Evolutionary conservation across 1,140 invertebrate genomes (phyloP).

Genomic region (Chironomus striatipennis): DNA sequence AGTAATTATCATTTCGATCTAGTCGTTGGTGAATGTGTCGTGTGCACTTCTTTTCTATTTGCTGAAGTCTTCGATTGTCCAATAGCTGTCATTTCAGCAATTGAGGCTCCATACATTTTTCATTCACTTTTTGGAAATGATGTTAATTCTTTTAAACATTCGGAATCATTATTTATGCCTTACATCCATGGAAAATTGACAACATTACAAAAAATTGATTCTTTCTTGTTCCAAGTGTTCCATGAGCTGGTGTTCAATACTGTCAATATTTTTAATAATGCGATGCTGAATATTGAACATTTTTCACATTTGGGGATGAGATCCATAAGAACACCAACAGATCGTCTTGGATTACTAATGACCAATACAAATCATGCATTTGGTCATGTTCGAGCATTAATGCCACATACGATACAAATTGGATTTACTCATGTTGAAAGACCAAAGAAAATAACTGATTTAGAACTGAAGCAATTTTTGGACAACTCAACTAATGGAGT

Average conservation of each 20-base stretch:
- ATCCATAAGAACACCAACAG: neutral
- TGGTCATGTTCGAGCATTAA: conserved; percentile 38
- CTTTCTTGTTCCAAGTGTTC: neutral
- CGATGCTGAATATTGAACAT: neutral
- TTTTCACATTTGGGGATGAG: neutral
- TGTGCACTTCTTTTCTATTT: neutral
- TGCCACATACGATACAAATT: conserved; percentile 48
- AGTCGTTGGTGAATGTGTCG: neutral
- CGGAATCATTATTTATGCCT: neutral
- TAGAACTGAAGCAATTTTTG: conserved; percentile 34
- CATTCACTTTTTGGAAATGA: neutral
- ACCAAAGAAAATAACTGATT: conserved; percentile 31
- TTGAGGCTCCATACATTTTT: neutral
- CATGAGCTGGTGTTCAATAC: neutral
- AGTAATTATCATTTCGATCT: neutral
- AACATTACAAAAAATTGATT: neutral
- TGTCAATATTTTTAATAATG: neutral
- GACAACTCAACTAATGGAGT: conserved; percentile 34
- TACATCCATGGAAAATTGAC: neutral
- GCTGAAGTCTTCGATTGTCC: neutral
- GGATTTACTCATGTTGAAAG: conserved; percentile 48
- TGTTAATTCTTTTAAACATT: neutral
- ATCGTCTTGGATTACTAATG: conserved; percentile 39
- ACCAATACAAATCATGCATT: conserved; percentile 43
- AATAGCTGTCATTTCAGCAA: neutral